Evolutionary conservation across 2,888 invertebrate species (phyloP), one percentile per base, ranked within the genome.

Genomic region (Drosophila heteroneura): DNA sequence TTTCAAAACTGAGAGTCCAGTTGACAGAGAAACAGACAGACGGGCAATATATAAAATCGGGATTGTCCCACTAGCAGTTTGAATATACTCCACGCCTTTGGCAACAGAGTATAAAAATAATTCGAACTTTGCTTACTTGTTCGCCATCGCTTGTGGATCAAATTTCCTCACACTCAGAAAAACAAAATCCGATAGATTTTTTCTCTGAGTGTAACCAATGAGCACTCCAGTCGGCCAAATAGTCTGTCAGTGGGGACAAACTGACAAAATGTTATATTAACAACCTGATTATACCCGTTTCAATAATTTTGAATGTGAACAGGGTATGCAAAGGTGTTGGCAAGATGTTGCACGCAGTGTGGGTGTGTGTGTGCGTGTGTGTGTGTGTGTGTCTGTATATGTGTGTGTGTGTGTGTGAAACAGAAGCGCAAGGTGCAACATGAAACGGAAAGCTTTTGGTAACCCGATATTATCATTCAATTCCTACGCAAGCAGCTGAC

Each of bases 401-500:
- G 22, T n/a, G 41, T 41, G 12, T 44, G 22, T n/a, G 41, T 41
- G 12, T n/a, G 41, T 12, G 9, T 26, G 66, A 65, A 78, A 78
- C 76, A 76, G 74, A 76, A 76, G 73, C 72, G 56, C 73, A 65
- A 66, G 60, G 61, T 62, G 54, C 66, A 61, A 58, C 66, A 76
- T 72, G 77, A 76, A 76, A 76, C 77, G 72, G 59, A 76, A 76
- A 76, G 60, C 73, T 47, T 49, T 30, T n/a, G 62, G 76, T 76
- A 76, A 76, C 68, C 77, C 60, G 76, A 76, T 76, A 76, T 60
- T 57, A 76, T 77, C 68, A 76, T 77, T 77, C 73, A 61, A 47
- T 47, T 47, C 47, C 16, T 77, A 61, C 61, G 30, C 47, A 73
- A 61, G 78, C 76, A 76, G 78, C 68, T 77, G 76, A 76, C 74